Evolutionary conservation across 2,888 invertebrate species (phyloP).

Genomic region (Idaea dimidiata): DNA sequence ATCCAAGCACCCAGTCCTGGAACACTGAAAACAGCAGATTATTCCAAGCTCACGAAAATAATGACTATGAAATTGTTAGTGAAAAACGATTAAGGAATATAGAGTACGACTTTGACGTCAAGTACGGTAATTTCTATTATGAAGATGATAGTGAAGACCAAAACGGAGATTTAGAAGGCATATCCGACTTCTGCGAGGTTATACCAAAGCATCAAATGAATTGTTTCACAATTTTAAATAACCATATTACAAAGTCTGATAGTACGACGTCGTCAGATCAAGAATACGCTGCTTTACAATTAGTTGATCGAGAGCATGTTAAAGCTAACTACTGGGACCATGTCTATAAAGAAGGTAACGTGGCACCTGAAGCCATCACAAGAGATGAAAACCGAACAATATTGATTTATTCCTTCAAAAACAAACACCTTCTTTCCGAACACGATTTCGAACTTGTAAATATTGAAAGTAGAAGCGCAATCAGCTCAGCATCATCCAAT

Average conservation of each 20-base stretch:
- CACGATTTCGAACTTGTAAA: conserved; percentile 44
- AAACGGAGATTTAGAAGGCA: conserved; percentile 8
- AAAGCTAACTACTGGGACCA: conserved; percentile 30
- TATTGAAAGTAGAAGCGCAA: conserved; percentile 37
- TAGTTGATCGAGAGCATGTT: conserved; percentile 28
- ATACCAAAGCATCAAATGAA: conserved; percentile 40
- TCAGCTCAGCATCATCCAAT: conserved; percentile 36
- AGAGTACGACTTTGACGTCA: conserved; percentile 14
- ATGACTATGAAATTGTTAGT: conserved; percentile 37
- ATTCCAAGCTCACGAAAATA: conserved; percentile 32
- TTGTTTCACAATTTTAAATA: conserved; percentile 53
- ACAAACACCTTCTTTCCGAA: conserved; percentile 49
- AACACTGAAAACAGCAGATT: conserved; percentile 32
- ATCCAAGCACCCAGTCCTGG: conserved; percentile 37
- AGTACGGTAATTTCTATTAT: conserved; percentile 16
- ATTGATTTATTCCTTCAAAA: conserved; percentile 67
- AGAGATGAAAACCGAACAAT: conserved; percentile 49
- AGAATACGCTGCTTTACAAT: conserved; percentile 32
- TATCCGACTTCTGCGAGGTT: conserved; percentile 20
- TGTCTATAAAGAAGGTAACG: conserved; percentile 34
- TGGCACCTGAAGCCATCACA: conserved; percentile 35
- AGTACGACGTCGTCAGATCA: conserved; percentile 41
- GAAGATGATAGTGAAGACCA: conserved; percentile 11
- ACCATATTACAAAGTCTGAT: conserved; percentile 41
- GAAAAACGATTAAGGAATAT: conserved; percentile 35